These are phyloP conservation scores for Ganaspis sp. DNA, from an alignment of 1,140 invertebrate genomes.

Conservation along the genomic window DNA sequence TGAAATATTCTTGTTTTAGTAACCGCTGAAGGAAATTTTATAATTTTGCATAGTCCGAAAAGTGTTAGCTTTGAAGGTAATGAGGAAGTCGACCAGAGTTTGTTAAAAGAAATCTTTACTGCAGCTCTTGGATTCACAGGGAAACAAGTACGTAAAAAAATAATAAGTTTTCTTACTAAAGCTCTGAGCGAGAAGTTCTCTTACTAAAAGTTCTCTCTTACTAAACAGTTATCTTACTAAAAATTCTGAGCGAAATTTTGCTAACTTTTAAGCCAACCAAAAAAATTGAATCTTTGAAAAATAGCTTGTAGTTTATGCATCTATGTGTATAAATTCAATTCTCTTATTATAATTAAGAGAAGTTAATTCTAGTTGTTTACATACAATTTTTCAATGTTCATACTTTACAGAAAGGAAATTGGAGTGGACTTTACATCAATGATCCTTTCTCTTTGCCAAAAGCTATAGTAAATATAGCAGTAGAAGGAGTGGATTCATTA, in stretches of 20 bases:
- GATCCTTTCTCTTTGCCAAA: slow-evolving; percentile 87
- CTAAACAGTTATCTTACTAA: no score
- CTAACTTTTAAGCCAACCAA: no score
- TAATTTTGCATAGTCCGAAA: slow-evolving; percentile 80
- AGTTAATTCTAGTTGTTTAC: no score
- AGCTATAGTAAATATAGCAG: slow-evolving; percentile 84
- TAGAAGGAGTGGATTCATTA: slow-evolving; percentile 82
- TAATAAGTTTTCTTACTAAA: neutral
- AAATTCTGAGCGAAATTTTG: no score
- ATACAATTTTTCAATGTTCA: neutral
- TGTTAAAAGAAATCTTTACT: slow-evolving; percentile 84
- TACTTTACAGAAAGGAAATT: slow-evolving; percentile 79
- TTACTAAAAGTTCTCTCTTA: no score
- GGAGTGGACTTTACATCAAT: slow-evolving; percentile 83
- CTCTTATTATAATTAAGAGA: no score
- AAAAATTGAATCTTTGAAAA: no score
- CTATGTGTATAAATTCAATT: no score
- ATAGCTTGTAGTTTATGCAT: no score
- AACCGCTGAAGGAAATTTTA: slow-evolving; percentile 81
- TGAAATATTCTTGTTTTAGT: slow-evolving; percentile 74
- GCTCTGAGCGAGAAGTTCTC: no score
- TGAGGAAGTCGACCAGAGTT: slow-evolving; percentile 78
- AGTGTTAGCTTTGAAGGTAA: slow-evolving; percentile 82
- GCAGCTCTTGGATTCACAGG: slow-evolving; percentile 83
- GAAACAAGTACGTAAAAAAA: slow-evolving; percentile 73